phyloP scores from a whole-genome alignment of 1,140 invertebrate species.

The Magallana gigas region DNA sequence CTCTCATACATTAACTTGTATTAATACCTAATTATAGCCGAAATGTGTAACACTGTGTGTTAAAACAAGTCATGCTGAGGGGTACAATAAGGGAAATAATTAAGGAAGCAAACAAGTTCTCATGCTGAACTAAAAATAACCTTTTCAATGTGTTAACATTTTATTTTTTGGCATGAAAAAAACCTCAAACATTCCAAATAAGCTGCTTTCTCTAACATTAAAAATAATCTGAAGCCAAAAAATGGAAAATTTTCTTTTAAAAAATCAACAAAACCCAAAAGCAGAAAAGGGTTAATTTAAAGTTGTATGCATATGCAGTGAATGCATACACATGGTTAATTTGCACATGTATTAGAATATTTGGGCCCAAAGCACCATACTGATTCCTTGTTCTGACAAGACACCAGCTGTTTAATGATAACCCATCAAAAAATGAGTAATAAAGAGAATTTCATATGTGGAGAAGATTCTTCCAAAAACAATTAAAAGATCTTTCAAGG shows the following conservation, averaged over 20 bases:
- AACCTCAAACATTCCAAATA: constrained; percentile 32
- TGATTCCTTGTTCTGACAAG: constrained; percentile 1
- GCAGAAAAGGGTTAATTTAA: no score
- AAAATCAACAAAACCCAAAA: neutral
- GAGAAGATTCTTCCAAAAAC: no score
- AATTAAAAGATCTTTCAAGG: no score
- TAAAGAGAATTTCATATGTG: no score
- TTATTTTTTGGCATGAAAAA: neutral
- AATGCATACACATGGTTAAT: no score
- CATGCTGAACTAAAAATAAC: constrained; percentile 28
- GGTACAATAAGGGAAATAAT: constrained; percentile 4
- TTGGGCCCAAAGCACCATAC: constrained; percentile 28
- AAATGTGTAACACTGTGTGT: constrained; percentile 34
- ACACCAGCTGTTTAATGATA: neutral
- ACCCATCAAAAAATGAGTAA: neutral
- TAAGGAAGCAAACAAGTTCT: constrained; percentile 23
- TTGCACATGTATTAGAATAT: no score
- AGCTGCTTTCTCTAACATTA: neutral
- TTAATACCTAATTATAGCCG: constrained; percentile 26
- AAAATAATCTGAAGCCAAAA: constrained; percentile 1
- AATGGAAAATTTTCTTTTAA: neutral
- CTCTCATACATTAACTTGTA: constrained; percentile 24
- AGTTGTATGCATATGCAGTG: no score
- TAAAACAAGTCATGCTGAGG: constrained; percentile 33
- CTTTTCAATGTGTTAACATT: neutral